Evolutionary conservation across 1,140 invertebrate species (phyloP), one percentile per base, ranked within the genome.

Genomic region (Aphelinus certus): DNA sequence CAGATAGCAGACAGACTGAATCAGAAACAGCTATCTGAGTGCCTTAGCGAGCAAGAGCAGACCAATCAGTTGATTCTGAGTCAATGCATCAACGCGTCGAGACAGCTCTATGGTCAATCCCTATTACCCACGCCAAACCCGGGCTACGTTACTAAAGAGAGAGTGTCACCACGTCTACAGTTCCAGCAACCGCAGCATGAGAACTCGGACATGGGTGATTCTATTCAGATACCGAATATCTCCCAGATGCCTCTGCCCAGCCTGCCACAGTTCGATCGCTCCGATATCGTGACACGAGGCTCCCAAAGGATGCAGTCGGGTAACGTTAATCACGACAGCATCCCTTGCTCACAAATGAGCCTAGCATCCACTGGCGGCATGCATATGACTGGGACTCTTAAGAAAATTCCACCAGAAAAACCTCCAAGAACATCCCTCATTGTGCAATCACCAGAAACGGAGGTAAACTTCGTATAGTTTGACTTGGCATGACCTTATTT

Each of bases 401-500:
- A 88, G 79, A 88, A 88, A 63, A 81, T 88, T 47, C 86, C 87
- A 3, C 87, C 87, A 0, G 87, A 88, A 71, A 88, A 88, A 71
- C 87, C 87, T 51, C 87, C 87, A n/a, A 85, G 87, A 77, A 87
- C 86, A 1, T 88, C 86, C 0, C 82, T 87, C 58, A 87, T 86
- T 77, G 80, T 86, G 68, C 86, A 88, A 63, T 86, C 85, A 5
- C 86, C 86, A 9, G 87, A 88, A 64, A 78, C 82, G 4, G 87
- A 88, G 87, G 87, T 88, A 87, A 86, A 80, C 6, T 65, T 68
- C 70, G 58, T 56, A 49, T 61, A n/a, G 26, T 57, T 56, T 3
- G 26, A 56, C 42, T 10, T 53, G 43, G 63, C 48, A 51, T 63
- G 65, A 26, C 0, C 26, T 26, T 26, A 26, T 26, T 26, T 26